phyloP scores from a whole-genome alignment of 1,140 invertebrate genomes.

The Cephus cinctus region DNA sequence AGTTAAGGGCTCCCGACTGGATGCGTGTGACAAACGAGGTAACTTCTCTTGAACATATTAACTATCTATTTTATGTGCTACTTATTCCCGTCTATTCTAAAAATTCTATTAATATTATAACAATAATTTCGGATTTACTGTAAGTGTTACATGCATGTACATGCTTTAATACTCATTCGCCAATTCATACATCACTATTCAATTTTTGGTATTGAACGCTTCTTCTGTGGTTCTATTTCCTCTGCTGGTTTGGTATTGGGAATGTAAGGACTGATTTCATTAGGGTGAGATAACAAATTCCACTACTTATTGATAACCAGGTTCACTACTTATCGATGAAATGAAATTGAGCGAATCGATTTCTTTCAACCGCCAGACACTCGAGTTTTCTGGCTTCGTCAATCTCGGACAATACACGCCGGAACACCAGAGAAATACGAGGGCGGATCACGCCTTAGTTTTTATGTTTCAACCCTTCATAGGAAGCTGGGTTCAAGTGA shows the following conservation, averaged over 20 bases:
- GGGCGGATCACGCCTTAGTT: slow-evolving; percentile 22
- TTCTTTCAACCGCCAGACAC: slow-evolving; percentile 11
- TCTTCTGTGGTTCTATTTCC: background rate
- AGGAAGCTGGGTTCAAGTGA: slow-evolving; percentile 19
- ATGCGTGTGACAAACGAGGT: slow-evolving; percentile 7
- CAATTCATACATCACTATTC: background rate
- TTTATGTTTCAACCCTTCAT: slow-evolving; percentile 26
- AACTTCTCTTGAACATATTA: too few species aligned
- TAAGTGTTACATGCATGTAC: background rate
- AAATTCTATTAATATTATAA: too few species aligned
- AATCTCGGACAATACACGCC: slow-evolving; percentile 20
- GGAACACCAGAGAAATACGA: slow-evolving; percentile 1
- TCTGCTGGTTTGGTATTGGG: slow-evolving; percentile 1
- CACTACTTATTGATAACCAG: background rate
- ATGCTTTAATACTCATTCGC: background rate
- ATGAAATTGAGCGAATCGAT: slow-evolving; percentile 10
- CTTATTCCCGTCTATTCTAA: background rate
- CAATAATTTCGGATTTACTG: too few species aligned
- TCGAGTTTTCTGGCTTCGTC: slow-evolving; percentile 19
- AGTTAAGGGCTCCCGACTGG: slow-evolving; percentile 9
- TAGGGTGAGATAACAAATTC: background rate
- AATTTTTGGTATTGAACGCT: background rate
- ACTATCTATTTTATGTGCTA: background rate
- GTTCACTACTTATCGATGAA: slow-evolving; percentile 10
- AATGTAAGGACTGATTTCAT: background rate